Conservation (phyloP, 92 coral and sea anemone species). For the Porites evermanni region DNA sequence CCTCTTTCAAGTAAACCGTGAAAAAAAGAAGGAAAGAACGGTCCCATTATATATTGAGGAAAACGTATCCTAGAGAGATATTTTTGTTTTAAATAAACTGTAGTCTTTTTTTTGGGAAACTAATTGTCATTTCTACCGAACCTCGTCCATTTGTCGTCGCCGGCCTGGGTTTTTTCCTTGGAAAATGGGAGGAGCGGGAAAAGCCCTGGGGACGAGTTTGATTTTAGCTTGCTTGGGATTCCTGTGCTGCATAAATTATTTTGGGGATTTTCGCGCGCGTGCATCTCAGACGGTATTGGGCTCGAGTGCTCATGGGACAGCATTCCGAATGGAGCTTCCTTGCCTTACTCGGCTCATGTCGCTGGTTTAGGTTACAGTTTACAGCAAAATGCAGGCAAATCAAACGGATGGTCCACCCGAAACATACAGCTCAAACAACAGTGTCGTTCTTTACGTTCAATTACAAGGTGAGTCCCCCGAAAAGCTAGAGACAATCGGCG, state of each 20-base stretch:
- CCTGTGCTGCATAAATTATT: background rate
- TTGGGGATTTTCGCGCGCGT: slow-evolving; percentile 6
- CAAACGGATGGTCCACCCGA: slow-evolving; percentile 1
- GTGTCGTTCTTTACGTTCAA: background rate
- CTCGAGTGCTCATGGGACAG: slow-evolving; percentile 13
- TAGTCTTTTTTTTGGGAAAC: too few relatives aligned
- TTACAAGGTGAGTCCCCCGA: slow-evolving; percentile 3
- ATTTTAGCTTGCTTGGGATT: background rate
- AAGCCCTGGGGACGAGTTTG: too few relatives aligned
- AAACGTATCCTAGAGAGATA: too few relatives aligned
- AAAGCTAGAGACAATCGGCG: background rate
- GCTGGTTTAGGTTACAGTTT: background rate
- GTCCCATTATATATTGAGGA: too few relatives aligned
- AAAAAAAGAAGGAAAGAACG: too few relatives aligned
- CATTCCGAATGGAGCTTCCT: background rate
- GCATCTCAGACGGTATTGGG: background rate
- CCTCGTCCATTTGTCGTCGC: too few relatives aligned
- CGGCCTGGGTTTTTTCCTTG: too few relatives aligned
- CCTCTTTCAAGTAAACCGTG: too few relatives aligned
- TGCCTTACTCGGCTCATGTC: background rate
- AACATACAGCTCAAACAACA: slow-evolving; percentile 2
- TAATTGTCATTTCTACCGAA: too few relatives aligned
- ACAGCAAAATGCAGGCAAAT: slow-evolving; percentile 4
- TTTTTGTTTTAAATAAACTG: too few relatives aligned
- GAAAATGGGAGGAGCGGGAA: too few relatives aligned